Base-by-base conservation (phyloP, 2,888 invertebrate species). In the Leptinotarsa tumamoca region DNA sequence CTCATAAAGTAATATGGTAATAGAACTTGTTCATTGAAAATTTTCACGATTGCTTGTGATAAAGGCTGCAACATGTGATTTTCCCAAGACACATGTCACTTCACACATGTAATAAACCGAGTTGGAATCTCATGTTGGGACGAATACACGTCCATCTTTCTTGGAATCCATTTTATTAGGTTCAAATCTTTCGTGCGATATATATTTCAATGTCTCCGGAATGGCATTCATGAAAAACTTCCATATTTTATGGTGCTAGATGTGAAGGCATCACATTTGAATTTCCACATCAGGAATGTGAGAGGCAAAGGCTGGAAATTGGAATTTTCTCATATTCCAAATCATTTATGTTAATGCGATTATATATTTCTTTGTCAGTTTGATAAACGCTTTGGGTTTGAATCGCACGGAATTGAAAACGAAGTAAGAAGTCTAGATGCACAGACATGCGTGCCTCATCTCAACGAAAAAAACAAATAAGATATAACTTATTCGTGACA, bases 331-430 rank as follows among this genome's bases (percentile, higher is more conserved):
- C 81, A 82, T 82, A 83, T 80, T 83, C 76, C 76, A 74, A 82
- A 82, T 83, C 82, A 82, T 83, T 82, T 81, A 83, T 81, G 82
- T 80, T 83, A 83, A 83, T 83, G 79, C 83, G 80, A 83, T 83
- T 82, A 82, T 82, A 81, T 77, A 78, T 80, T 78, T 78, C 78
- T 78, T 78, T 79, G 80, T 78, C 76, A 74, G 71, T 73, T 74
- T 79, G 80, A 81, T 74, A 78, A 77, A 73, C 74, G 76, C 69
- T 67, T 68, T 71, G 54, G 23, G 23, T 58, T 58, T 27, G 14
- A 27, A 58, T 23, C 27, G 23, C 4, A 10, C 23, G 10, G 2
- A 23, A 58, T 58, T 13, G 23, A 58, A 4, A 23, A 21, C 23
- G 23, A 17, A 3, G 52, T 52, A 17, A 51, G 51, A 51, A 51